These are phyloP conservation scores for Phoeniculus purpureus DNA, from an alignment of 2,797 vertebrate species.

Conservation along the genomic window DNA sequence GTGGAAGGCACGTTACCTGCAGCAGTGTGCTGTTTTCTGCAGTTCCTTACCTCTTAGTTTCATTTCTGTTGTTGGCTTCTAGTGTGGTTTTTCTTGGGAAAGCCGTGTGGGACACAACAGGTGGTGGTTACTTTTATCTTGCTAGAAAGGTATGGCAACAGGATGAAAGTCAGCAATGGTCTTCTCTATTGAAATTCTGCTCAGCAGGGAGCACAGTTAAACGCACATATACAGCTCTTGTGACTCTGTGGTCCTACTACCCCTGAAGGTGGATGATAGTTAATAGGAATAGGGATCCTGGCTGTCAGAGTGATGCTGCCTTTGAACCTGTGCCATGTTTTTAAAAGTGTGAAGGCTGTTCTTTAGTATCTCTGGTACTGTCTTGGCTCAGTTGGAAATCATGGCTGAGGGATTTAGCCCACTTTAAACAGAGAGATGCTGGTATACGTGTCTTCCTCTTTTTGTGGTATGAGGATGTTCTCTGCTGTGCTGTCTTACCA, in stretches of 20 bases:
- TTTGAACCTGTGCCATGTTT: not conserved
- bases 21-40: not conserved
- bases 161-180: not conserved
- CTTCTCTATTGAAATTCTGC: not conserved
- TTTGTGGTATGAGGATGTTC: not conserved
- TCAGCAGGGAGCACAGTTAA: not conserved
- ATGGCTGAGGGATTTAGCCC: not conserved
- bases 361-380: not conserved
- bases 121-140: not conserved
- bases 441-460: not conserved
- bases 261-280: not conserved
- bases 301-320: not conserved
- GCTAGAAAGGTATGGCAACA: not conserved
- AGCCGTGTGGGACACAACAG: not conserved
- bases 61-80: not conserved
- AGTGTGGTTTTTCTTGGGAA: not conserved
- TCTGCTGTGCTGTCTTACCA: not conserved
- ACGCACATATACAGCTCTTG: not conserved
- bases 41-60: not conserved
- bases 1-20: not conserved
- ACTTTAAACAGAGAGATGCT: not conserved
- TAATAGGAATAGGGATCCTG: not conserved
- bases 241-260: not conserved
- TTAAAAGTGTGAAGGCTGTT: not conserved
- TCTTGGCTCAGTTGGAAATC: not conserved